Conservation (phyloP, 2,888 invertebrate species). For the Dasysyrphus tricinctus region DNA sequence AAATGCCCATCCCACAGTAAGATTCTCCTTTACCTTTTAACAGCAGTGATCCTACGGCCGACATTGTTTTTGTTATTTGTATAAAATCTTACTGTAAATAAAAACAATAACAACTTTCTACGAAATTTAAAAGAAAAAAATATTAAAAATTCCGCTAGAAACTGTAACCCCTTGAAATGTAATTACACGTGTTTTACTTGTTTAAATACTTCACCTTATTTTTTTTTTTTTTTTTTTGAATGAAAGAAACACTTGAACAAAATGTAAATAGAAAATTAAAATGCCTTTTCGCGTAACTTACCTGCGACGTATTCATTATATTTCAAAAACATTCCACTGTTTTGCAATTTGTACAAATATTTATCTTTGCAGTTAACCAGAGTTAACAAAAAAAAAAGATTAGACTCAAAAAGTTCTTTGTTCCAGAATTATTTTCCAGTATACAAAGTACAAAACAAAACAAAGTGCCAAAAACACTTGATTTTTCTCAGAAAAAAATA, state of each 20-base stretch:
- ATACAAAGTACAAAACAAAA: neutral
- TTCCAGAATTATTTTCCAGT: neutral
- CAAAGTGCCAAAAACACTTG: neutral
- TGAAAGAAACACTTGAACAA: slow-evolving; percentile 50
- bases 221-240: slow-evolving; percentile 11
- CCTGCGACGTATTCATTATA: slow-evolving; percentile 6
- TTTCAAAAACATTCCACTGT: slow-evolving; percentile 24
- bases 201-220: slow-evolving; percentile 2
- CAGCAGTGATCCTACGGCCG: too few relatives aligned
- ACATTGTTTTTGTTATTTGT: too few relatives aligned
- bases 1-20: too few relatives aligned
- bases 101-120: too few relatives aligned
- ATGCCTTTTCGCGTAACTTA: slow-evolving; percentile 5
- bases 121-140: neutral
- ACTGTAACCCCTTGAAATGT: neutral
- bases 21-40: too few relatives aligned
- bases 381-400: neutral
- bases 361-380: slow-evolving; percentile 6
- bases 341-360: slow-evolving; percentile 27
- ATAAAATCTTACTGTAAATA: too few relatives aligned
- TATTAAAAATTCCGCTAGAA: neutral
- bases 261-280: slow-evolving; percentile 39
- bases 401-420: slow-evolving; percentile 18
- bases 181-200: slow-evolving; percentile 12
- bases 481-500: slow-evolving; percentile 5